Evolutionary conservation across 2,797 vertebrate species (phyloP).

Genomic region (Gouania willdenowi): DNA sequence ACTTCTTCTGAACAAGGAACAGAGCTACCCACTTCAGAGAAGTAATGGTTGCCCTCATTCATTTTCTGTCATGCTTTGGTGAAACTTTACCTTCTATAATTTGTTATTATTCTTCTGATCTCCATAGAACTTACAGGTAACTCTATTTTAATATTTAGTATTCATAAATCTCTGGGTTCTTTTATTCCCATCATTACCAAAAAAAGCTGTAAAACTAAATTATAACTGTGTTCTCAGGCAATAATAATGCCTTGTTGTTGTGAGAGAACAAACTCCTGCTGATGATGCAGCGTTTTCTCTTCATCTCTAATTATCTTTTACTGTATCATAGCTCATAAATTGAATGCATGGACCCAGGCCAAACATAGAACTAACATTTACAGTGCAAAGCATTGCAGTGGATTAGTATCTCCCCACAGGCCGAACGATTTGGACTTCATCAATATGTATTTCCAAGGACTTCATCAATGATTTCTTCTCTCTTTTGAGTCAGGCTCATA

Average conservation of each 20-base stretch:
- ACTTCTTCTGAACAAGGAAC: constrained; percentile 1
- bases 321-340: constrained; percentile 82
- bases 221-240: constrained; percentile 26
- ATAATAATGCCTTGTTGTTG: constrained; percentile 10
- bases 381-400: constrained; percentile 87
- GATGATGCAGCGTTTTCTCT: constrained; percentile 53
- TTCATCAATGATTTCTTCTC: constrained; percentile 96
- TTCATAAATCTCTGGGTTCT: too few species aligned
- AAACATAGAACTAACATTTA: constrained; percentile 89
- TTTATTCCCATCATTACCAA: too few species aligned
- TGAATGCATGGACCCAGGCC: constrained; percentile 85
- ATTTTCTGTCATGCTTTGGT: too few species aligned
- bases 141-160: constrained; percentile 20
- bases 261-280: constrained; percentile 18
- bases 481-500: constrained; percentile 85
- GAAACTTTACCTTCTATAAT: background rate
- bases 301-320: constrained; percentile 82
- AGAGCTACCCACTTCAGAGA: background rate
- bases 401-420: constrained; percentile 87
- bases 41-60: background rate
- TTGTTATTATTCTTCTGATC: constrained; percentile 1
- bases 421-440: constrained; percentile 97
- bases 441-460: constrained; percentile 97
- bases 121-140: constrained; percentile 20
- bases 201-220: too few species aligned